These are phyloP conservation scores for Conger conger DNA, from an alignment of 2,113 vertebrate genomes.

Conservation along the genomic window DNA sequence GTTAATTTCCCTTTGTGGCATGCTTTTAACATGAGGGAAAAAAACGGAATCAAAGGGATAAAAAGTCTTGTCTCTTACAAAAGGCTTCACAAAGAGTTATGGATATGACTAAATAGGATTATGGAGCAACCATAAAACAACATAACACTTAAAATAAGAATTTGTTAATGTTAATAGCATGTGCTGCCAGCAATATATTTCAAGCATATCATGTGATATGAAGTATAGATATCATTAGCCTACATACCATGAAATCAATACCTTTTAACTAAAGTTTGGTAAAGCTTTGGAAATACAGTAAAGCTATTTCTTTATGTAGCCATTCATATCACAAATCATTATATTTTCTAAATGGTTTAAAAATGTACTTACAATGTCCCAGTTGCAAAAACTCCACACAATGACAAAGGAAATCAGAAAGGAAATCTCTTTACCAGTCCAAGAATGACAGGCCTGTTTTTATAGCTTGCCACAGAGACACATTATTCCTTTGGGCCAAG, in stretches of 20 bases:
- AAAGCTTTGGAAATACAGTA: background rate
- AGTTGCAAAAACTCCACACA: background rate
- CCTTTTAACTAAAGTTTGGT: background rate
- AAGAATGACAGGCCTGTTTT: background rate
- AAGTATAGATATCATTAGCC: background rate
- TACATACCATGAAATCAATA: background rate
- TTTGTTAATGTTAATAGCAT: background rate
- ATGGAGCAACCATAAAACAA: background rate
- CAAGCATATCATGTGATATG: background rate
- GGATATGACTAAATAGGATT: background rate
- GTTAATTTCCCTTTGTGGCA: background rate
- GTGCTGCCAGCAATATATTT: background rate
- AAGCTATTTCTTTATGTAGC: background rate
- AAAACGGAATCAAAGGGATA: background rate
- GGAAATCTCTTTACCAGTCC: background rate
- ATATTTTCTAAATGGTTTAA: background rate
- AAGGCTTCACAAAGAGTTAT: background rate
- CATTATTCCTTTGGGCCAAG: slow-evolving; percentile 6
- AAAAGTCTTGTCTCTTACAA: background rate
- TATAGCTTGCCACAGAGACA: slow-evolving; percentile 1
- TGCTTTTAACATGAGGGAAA: background rate
- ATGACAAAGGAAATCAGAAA: background rate
- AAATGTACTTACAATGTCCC: slow-evolving; percentile 11
- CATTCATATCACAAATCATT: background rate
- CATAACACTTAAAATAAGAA: background rate